Conservation (phyloP, 2,797 vertebrate species). For the Pristis pectinata region DNA sequence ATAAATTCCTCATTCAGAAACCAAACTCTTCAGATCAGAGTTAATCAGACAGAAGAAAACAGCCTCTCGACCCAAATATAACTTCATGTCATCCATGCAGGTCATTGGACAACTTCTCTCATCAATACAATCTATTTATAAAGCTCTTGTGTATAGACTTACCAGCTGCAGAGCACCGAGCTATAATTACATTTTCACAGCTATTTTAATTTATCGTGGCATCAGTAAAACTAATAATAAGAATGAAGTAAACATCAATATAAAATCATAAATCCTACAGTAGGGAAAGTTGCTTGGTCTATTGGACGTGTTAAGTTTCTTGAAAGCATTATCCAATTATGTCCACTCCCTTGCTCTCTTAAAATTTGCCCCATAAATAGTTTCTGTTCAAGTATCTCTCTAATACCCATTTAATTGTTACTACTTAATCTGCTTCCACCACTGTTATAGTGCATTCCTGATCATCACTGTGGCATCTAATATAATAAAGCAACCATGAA, state of each 20-base stretch:
- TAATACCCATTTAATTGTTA: background rate
- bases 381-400: background rate
- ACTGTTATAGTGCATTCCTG: background rate
- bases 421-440: background rate
- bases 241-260: slow-evolving; percentile 22
- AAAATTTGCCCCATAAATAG: background rate
- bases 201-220: slow-evolving; percentile 21
- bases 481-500: background rate
- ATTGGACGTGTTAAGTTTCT: no score
- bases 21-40: background rate
- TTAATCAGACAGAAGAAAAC: background rate
- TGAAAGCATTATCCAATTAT: background rate
- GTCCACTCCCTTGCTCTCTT: background rate
- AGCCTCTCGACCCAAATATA: background rate
- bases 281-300: background rate
- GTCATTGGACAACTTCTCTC: background rate
- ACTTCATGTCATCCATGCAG: background rate
- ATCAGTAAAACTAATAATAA: slow-evolving; percentile 24
- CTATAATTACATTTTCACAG: slow-evolving; percentile 17
- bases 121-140: slow-evolving; percentile 20
- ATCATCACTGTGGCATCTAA: background rate
- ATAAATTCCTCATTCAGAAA: background rate
- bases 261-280: background rate
- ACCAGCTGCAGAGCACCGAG: background rate
- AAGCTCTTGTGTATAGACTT: background rate